Percentiles rank a stretch among this genome's conserved stretches.
Conservation (phyloP, 2,113 vertebrate genomes). For the Willisornis vidua region DNA sequence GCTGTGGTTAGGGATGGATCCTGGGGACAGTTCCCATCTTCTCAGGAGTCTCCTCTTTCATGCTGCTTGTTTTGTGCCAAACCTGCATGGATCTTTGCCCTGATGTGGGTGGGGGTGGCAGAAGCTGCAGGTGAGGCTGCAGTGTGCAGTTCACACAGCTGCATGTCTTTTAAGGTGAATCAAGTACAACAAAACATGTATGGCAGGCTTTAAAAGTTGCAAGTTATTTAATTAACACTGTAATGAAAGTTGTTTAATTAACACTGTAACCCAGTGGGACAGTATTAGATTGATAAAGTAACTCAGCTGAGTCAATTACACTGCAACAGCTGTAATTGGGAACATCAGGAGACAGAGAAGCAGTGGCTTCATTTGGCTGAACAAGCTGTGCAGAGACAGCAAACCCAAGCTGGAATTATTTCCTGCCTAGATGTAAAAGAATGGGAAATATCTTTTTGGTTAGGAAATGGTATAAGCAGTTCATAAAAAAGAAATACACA, state of each 20-base stretch:
- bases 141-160: neutral
- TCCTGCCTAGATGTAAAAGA: neutral
- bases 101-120: neutral
- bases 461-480: neutral
- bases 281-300: neutral
- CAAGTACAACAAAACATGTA: neutral
- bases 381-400: neutral
- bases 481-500: neutral
- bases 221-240: constrained; percentile 11
- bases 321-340: neutral
- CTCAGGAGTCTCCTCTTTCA: neutral
- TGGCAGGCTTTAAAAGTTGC: neutral
- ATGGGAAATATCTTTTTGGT: neutral
- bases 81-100: neutral
- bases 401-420: neutral
- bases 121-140: neutral
- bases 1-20: fast-evolving
- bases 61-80: neutral
- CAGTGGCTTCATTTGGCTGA: neutral
- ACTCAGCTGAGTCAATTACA: neutral
- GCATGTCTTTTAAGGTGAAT: neutral
- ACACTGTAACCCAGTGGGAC: neutral
- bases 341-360: neutral
- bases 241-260: constrained; percentile 34
- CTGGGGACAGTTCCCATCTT: neutral